Evolutionary conservation across 2,797 vertebrate genomes (phyloP).

Genomic region (Mus caroli): DNA sequence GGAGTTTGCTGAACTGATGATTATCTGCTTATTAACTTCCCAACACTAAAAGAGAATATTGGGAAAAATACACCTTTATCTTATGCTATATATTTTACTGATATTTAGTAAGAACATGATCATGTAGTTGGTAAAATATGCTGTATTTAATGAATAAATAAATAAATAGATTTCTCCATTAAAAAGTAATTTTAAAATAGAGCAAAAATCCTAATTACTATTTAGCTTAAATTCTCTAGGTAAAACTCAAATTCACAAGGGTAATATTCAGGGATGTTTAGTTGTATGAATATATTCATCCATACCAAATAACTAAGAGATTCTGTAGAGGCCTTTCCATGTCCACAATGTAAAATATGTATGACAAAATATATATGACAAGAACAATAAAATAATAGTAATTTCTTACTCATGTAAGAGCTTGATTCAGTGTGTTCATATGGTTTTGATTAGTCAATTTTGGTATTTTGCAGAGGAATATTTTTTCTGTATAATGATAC

Average conservation of each 20-base stretch:
- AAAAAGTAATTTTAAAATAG: constrained; percentile 16
- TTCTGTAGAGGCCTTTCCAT: background rate
- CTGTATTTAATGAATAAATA: background rate
- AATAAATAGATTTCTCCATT: background rate
- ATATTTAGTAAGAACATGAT: background rate
- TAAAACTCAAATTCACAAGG: background rate
- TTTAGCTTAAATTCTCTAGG: background rate
- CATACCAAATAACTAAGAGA: background rate
- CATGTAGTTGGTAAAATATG: background rate
- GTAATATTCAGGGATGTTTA: background rate
- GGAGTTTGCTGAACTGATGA: background rate
- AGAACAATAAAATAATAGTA: background rate
- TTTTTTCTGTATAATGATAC: background rate
- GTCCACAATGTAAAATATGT: background rate
- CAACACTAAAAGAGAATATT: background rate
- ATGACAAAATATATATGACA: background rate
- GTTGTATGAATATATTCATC: background rate
- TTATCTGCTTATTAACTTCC: background rate
- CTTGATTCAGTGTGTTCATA: background rate
- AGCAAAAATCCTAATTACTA: background rate
- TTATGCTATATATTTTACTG: background rate
- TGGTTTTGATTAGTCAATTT: background rate
- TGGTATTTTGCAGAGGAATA: background rate
- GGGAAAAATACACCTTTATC: background rate
- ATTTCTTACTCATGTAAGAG: background rate